phyloP scores from a whole-genome alignment of 1,140 invertebrate species.

The Drosophila asahinai region DNA sequence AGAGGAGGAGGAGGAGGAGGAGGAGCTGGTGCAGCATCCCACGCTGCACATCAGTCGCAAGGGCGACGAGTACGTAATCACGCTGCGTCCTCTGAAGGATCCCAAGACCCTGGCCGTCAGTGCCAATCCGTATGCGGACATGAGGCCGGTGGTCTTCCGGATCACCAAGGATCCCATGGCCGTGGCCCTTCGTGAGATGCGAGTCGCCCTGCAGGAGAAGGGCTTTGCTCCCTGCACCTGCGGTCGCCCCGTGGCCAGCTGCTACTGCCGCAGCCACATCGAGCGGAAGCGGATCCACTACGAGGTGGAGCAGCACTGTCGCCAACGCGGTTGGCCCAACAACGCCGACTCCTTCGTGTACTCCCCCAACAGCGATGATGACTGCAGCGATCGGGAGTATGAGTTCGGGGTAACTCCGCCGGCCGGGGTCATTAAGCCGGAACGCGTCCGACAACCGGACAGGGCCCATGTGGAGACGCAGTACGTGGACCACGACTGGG shows the following conservation, averaged over 20 bases:
- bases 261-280: slow-evolving; percentile 63
- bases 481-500: slow-evolving; percentile 73
- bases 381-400: slow-evolving; percentile 71
- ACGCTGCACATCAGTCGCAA: slow-evolving; percentile 76
- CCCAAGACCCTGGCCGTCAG: slow-evolving; percentile 42
- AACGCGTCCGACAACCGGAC: slow-evolving; percentile 40
- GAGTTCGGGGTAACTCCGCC: slow-evolving; percentile 83
- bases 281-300: slow-evolving; percentile 57
- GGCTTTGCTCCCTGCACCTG: slow-evolving; percentile 66
- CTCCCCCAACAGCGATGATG: slow-evolving; percentile 29
- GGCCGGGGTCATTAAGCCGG: slow-evolving; percentile 72
- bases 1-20: slow-evolving; percentile 3
- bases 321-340: slow-evolving; percentile 16
- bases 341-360: slow-evolving; percentile 48
- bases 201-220: slow-evolving; percentile 36
- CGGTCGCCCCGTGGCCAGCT: slow-evolving; percentile 54
- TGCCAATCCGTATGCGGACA: slow-evolving; percentile 73
- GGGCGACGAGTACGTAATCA: slow-evolving; percentile 74
- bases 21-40: slow-evolving; percentile 67
- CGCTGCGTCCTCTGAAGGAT: slow-evolving; percentile 74
- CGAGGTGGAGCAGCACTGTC: slow-evolving; percentile 43
- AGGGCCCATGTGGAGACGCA: slow-evolving; percentile 60
- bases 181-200: slow-evolving; percentile 38
- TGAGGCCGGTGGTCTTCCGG: slow-evolving; percentile 78
- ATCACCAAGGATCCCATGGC: slow-evolving; percentile 69